Percentiles rank a stretch among this genome's conserved stretches.
These are phyloP conservation scores for Thunnus maccoyii DNA, from an alignment of 2,113 vertebrate genomes.

Conservation along the genomic window DNA sequence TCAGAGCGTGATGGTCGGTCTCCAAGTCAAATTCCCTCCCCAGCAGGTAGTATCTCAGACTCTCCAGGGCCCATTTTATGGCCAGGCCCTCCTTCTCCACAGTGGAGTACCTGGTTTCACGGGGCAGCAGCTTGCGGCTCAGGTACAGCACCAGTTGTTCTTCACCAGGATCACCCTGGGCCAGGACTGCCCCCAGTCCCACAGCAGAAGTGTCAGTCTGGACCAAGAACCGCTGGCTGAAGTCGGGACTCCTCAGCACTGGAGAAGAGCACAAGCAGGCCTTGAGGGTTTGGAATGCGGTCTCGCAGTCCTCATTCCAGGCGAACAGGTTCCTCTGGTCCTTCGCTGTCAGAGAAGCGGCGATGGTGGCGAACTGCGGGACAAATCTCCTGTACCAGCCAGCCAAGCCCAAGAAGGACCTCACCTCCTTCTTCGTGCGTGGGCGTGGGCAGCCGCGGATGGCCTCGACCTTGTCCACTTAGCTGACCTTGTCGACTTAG, in stretches of 20 bases:
- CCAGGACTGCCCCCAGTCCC: not conserved
- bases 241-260: not conserved
- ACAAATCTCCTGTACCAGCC: too few relatives aligned
- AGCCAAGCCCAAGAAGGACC: too few relatives aligned
- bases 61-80: not conserved
- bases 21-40: not conserved
- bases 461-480: not conserved
- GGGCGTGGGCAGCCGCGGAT: too few relatives aligned
- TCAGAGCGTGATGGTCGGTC: not conserved
- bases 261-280: too few relatives aligned
- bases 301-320: not conserved
- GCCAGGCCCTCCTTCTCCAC: slow-evolving; percentile 4
- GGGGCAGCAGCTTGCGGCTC: not conserved
- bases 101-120: not conserved
- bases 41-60: not conserved
- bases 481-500: not conserved
- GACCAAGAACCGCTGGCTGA: not conserved
- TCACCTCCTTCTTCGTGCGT: too few relatives aligned
- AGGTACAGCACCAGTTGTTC: not conserved
- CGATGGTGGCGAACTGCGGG: too few relatives aligned
- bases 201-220: not conserved
- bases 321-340: not conserved
- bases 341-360: not conserved
- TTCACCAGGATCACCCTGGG: not conserved
- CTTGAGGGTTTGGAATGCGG: not conserved